Evolutionary conservation across 1,140 invertebrate genomes (phyloP).

Genomic region (Acyrthosiphon pisum): DNA sequence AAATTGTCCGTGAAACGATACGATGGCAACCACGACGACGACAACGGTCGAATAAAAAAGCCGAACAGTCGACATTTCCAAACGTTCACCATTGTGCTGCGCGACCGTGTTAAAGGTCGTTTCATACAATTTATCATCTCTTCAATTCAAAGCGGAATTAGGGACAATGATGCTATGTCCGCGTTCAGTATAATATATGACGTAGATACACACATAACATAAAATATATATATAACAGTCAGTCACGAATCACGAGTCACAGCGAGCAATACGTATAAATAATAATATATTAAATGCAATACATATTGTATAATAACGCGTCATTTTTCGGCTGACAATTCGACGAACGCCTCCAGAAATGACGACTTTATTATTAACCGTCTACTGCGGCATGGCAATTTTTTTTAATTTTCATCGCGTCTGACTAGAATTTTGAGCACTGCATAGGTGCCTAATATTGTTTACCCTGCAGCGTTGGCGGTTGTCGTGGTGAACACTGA

Average conservation of each 20-base stretch:
- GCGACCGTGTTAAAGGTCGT: conserved; percentile 3
- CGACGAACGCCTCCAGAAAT: background rate
- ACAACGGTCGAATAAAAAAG: background rate
- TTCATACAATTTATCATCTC: conserved; percentile 12
- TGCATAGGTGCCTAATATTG: background rate
- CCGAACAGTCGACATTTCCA: background rate
- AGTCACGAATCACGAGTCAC: background rate
- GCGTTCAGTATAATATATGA: background rate
- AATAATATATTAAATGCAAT: conserved; percentile 19
- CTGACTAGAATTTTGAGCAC: background rate
- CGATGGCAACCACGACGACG: background rate
- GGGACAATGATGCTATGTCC: background rate
- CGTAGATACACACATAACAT: background rate
- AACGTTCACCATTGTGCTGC: background rate
- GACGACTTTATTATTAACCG: background rate
- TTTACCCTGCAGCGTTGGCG: background rate
- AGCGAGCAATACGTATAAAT: conserved; percentile 5
- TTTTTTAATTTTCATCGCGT: background rate
- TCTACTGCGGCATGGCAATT: background rate
- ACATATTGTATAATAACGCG: background rate
- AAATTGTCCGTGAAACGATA: background rate
- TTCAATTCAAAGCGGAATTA: conserved; percentile 3
- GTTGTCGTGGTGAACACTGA: background rate
- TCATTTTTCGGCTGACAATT: background rate
- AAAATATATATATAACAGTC: background rate